These are phyloP conservation scores for Novumbra hubbsi DNA, from an alignment of 2,797 vertebrate genomes.

Conservation along the genomic window DNA sequence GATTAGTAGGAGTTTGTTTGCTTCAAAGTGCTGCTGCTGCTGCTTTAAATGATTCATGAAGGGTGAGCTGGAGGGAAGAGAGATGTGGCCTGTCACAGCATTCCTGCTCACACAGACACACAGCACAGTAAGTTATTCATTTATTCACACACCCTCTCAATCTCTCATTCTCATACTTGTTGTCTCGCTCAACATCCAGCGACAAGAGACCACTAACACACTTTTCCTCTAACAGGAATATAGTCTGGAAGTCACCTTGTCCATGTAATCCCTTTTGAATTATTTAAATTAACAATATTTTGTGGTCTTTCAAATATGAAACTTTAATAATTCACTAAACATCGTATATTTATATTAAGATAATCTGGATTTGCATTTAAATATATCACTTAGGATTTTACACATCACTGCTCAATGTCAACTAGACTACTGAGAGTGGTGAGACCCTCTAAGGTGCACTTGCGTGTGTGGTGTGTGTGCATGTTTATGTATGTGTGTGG, in stretches of 20 bases:
- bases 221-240: background rate
- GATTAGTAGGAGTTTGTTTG: constrained; percentile 66
- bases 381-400: too few relatives aligned
- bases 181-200: background rate
- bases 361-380: too few relatives aligned
- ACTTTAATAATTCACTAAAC: too few relatives aligned
- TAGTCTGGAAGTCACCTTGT: background rate
- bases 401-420: background rate
- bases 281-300: too few relatives aligned
- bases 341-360: too few relatives aligned
- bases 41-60: constrained; percentile 66
- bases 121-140: constrained; percentile 10
- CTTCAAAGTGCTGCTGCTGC: constrained; percentile 57
- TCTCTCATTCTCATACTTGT: constrained; percentile 7
- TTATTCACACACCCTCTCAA: constrained; percentile 9
- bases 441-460: background rate
- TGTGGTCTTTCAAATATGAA: too few relatives aligned
- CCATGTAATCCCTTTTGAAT: too few relatives aligned
- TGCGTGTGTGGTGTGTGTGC: constrained; percentile 4
- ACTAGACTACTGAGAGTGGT: background rate
- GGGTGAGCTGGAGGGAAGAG: constrained; percentile 30
- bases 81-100: constrained; percentile 39
- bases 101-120: constrained; percentile 22
- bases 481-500: constrained; percentile 11
- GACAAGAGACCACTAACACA: background rate